Conservation (phyloP, 2,797 vertebrate species). For the Hippoglossus hippoglossus region DNA sequence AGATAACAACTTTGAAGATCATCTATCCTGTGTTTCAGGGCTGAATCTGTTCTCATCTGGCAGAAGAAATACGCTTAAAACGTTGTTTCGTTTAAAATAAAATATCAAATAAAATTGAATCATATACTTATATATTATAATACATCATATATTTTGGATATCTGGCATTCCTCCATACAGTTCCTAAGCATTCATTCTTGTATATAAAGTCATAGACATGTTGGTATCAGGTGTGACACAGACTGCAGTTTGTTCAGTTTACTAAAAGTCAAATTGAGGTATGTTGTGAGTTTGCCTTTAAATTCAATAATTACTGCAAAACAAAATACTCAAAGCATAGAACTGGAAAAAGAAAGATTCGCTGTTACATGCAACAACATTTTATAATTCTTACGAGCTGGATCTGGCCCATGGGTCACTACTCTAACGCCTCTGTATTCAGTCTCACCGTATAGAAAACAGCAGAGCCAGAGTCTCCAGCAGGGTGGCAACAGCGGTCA, state of each 20-base stretch:
- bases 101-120: too few species aligned
- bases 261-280: not conserved
- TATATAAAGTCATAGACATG: not conserved
- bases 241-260: too few species aligned
- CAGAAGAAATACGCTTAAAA: too few species aligned
- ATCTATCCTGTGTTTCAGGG: too few species aligned
- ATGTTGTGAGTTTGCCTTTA: not conserved
- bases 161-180: too few species aligned
- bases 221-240: not conserved
- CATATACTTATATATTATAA: too few species aligned
- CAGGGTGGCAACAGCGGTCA: constrained; percentile 86
- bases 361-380: not conserved
- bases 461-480: constrained; percentile 90
- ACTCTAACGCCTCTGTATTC: not conserved
- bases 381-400: not conserved
- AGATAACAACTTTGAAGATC: too few species aligned
- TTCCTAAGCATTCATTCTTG: not conserved
- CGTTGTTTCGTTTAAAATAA: too few species aligned
- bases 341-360: not conserved
- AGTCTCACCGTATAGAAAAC: constrained; percentile 89
- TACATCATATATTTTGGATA: too few species aligned
- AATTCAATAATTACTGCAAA: not conserved
- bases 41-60: too few species aligned
- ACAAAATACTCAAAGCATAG: not conserved
- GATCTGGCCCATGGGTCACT: not conserved